Base-by-base conservation (phyloP, 2,113 vertebrate genomes). In the Cyphotilapia sp. region DNA sequence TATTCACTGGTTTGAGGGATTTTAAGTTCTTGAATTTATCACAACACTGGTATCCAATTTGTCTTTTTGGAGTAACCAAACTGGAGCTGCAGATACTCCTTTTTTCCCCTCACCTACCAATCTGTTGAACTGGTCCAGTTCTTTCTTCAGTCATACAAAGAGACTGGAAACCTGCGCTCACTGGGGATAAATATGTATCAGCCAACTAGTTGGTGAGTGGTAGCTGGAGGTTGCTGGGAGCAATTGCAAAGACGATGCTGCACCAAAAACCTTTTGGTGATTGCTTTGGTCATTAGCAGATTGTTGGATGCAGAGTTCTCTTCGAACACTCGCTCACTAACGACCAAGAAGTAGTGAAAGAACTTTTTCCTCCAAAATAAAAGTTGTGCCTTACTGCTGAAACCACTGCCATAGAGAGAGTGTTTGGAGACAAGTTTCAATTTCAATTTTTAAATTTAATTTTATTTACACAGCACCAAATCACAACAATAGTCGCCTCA, bases 381-480 rank as follows among this genome's bases (percentile, higher is more conserved):
- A 66, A 38, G 61, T 38, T 38, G 4, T 38, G 61, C 31, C 31
- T 61, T 63, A 19, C 16, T 19, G 59, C 4, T 33, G 5, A 63
- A 63, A 63, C 59, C 59, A 66, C 61, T 66, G 19, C 31, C 61
- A 66, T 38, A n/a, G 10, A 35, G 31, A 33, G 9, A 38, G 33
- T 38, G 33, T 38, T 66, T 66, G 61, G 31, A 66, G 33, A 66
- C 59, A 63, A 61, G 27, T 61, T 31, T 61, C 5, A 61, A 31
- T 61, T 61, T 61, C 0, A 0, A 61, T 2, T 61, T 31, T 61
- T 61, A 0, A 31, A 59, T 59, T 0, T 1, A 1, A 9, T 17
- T 59, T 59, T 2, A 29, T 59, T 29, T 59, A 59, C 3, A 59
- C 13, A 4, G 56, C 24, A 16, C 56, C 24, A 59, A 29, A 16